Base-by-base conservation (phyloP, 2,113 vertebrate genomes). In the Hippocampus abdominalis region DNA sequence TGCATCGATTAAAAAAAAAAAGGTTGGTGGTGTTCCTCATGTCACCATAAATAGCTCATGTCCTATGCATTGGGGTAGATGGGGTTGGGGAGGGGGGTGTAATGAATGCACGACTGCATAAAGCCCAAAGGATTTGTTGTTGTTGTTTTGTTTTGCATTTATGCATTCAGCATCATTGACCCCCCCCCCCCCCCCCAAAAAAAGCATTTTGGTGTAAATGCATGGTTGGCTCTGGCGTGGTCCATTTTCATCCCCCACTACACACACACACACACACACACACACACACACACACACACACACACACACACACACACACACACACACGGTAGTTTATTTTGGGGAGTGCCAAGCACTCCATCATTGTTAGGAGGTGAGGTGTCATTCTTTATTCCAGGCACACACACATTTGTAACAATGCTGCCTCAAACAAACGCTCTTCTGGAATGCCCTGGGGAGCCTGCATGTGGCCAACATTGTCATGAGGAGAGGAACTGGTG, bases 361-460 rank as follows among this genome's bases (percentile, higher is more conserved):
- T 79, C 72, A 74, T 74, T 69, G 76, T 62, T 15, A 44, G 16
- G 69, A 73, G 75, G 83, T 82, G 79, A 80, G 77, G 84, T 82
- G 80, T 82, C 87, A 80, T 72, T 84, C 77, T 79, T 84, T 85
- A 82, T 89, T 79, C 88, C 83, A 83, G 81, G 72, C 70, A 59
- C 73, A 68, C 74, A 81, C 72, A 65, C 54, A 57, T 69, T 69
- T 60, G 46, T 40, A 78, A 88, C 86, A 89, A 88, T 85, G 66
- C 71, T 71, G 70, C 75, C 82, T 68, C 78, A 77, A 85, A 87
- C 87, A 89, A 89, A 89, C 85, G 87, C 77, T 81, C 72, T 86
- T 87, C 82, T 86, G 83, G 88, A 88, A 85, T 32, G 81, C 87
- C 81, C 84, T 64, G 61, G 77, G 75, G 82, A 85, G 70, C 76